A percentile compares a stretch with the other conserved stretches of the same genome.
phyloP scores from a whole-genome alignment of 1,140 invertebrate genomes.

The Whitmania pigra region DNA sequence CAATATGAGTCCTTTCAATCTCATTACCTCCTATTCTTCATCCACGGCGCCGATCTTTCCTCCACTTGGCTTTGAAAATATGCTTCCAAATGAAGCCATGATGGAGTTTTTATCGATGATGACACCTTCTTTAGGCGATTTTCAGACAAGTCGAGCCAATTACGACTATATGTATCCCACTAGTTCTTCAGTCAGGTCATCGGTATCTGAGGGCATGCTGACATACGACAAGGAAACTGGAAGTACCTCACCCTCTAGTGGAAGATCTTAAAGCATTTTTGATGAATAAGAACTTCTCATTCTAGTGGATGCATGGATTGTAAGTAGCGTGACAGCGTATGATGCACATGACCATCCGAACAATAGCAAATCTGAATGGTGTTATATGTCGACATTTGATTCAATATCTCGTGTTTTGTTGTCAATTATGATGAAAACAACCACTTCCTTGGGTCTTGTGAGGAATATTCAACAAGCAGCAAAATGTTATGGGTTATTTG shows the following conservation, averaged over 20 bases:
- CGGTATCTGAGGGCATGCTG: not conserved
- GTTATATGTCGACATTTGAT: no score
- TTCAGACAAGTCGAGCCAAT: not conserved
- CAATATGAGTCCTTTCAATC: conserved; percentile 2
- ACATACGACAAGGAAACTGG: conserved; percentile 7
- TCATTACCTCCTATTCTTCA: not conserved
- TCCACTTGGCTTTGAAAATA: conserved; percentile 9
- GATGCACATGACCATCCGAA: no score
- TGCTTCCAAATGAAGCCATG: conserved; percentile 7
- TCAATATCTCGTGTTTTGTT: no score
- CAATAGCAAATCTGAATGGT: no score
- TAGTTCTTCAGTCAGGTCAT: not conserved
- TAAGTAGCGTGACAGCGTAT: no score
- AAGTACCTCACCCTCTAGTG: not conserved
- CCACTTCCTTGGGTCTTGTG: no score
- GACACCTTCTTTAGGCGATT: not conserved
- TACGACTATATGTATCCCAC: not conserved
- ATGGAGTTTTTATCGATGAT: conserved; percentile 18
- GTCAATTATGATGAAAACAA: no score
- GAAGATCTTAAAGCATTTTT: not conserved
- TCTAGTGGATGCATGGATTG: no score
- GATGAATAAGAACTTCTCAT: no score
- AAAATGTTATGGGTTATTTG: no score
- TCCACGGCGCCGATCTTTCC: not conserved
- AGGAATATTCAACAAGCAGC: no score